Evolutionary conservation across 2,113 vertebrate species (phyloP), one percentile per base, ranked within the genome.

Genomic region (Siphamia tubifer): DNA sequence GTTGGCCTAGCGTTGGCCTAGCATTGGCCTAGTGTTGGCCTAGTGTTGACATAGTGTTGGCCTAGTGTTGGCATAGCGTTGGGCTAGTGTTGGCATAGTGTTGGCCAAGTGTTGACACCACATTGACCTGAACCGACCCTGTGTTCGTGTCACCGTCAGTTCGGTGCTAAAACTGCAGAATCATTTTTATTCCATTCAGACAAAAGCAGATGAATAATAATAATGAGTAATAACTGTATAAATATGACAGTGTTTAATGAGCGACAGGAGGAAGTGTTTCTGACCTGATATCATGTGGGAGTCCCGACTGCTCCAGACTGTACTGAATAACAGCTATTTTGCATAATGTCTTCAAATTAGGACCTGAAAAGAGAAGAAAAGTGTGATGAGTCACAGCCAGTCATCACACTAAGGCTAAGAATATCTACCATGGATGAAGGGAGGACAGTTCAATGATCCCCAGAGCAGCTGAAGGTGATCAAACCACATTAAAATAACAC

Each of bases 271-370:
- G 61, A 63, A 38, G 58, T 15, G 61, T n/a, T 21, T 69, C 83
- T 84, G 91, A 98, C 97, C 97, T 96, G 93, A 99, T 95, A 76
- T 99, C 98, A 3, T 99, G 98, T 53, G 98, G 97, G 82, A 99
- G 94, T 87, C 94, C 96, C 45, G 96, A 95, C 93, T 98, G 97
- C 88, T 99, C 97, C 93, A 99, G 89, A 86, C 93, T 96, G 91
- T 96, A 95, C 81, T 99, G 96, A 91, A 99, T 95, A 87, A 99
- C 97, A 16, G 97, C 96, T 74, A 99, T 89, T 89, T 98, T 99
- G 88, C 97, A 99, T 89, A 99, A 93, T 0, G 95, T 99, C 94
- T 99, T 99, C 86, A 99, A 89, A 90, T 97, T 98, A 75, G 98
- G 98, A 86, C 94, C 98, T 99, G 82, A 65, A 25, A 67, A 58